Base-by-base conservation (phyloP, 2,797 vertebrate species). In the Cossypha polioptera region DNA sequence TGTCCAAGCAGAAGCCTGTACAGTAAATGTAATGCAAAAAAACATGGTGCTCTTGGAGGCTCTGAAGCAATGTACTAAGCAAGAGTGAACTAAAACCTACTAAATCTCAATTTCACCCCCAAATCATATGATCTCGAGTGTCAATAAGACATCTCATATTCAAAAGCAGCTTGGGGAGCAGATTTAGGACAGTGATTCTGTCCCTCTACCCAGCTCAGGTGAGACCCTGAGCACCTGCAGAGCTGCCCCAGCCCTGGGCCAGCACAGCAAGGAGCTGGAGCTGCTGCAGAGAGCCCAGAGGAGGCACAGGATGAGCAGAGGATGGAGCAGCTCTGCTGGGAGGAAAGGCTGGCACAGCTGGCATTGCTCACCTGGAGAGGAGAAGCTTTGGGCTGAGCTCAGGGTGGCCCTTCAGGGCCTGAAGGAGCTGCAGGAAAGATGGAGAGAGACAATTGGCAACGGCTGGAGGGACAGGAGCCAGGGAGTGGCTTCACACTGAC, bases 401-500 rank as follows among this genome's bases (percentile, higher is more conserved):
- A 22, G 0, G 0, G 36, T 1, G 5, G 51, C 36, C 14, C 21
- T 66, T 2, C 35, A 74, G 51, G 1, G 21, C 14, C 9, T 50
- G 58, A 20, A 47, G 20, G 19, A 47, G 18, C 7, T 10, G 7
- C 13, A 24, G 8, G 48, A 47, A 63, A 40, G 25, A 29, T 11
- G 35, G 58, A 54, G 58, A 63, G 48, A 1, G 40, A n/a, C 12
- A 1, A 10, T 28, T 5, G 0, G 2, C n/a, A 62, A 28, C 38
- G 31, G 48, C 4, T 35, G 55, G 18, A 47, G 28, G 1, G 57
- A 4, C 40, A 45, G 48, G 12, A 47, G 24, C 0, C 2, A 11
- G 16, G 24, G 5, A 55, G 65, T 26, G 51, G 25, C 17, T 35
- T 35, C 43, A 48, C 7, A 31, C 7, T 31, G 43, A 4, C 51